Percentiles rank a stretch among this genome's conserved stretches.
phyloP scores from a whole-genome alignment of 2,888 invertebrate species.

The Meteorus colon region DNA sequence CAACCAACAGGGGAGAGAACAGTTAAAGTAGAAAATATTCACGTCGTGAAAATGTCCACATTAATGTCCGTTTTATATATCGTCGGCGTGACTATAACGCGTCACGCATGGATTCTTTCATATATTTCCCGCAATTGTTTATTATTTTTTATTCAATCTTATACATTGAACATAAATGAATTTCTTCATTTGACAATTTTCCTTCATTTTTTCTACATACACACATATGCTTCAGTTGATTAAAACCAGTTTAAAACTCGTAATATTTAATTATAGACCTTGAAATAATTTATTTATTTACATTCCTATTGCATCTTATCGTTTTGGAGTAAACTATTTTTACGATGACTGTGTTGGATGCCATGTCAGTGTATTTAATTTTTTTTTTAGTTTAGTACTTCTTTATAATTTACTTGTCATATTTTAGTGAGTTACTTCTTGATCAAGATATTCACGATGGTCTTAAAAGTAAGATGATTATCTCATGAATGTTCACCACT shows the following conservation, averaged over 20 bases:
- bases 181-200: constrained; percentile 8
- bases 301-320: constrained; percentile 1
- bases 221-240: not conserved
- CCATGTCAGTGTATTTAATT: not conserved
- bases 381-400: not conserved
- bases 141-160: not conserved
- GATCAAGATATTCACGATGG: no score
- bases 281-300: constrained; percentile 10
- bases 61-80: constrained; percentile 11
- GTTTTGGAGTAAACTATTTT: not conserved
- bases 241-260: constrained; percentile 10
- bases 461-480: no score
- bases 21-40: constrained; percentile 10
- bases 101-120: not conserved
- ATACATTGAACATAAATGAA: not conserved
- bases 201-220: not conserved
- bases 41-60: constrained; percentile 13
- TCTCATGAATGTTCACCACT: no score
- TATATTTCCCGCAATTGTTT: constrained; percentile 2
- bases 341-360: not conserved
- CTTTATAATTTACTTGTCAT: not conserved
- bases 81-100: constrained; percentile 7
- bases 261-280: constrained; percentile 2
- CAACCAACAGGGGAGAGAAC: constrained; percentile 1
- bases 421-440: not conserved